Evolutionary conservation across 2,888 invertebrate genomes (phyloP), one percentile per base, ranked within the genome.

Genomic region (Cephus runcator): DNA sequence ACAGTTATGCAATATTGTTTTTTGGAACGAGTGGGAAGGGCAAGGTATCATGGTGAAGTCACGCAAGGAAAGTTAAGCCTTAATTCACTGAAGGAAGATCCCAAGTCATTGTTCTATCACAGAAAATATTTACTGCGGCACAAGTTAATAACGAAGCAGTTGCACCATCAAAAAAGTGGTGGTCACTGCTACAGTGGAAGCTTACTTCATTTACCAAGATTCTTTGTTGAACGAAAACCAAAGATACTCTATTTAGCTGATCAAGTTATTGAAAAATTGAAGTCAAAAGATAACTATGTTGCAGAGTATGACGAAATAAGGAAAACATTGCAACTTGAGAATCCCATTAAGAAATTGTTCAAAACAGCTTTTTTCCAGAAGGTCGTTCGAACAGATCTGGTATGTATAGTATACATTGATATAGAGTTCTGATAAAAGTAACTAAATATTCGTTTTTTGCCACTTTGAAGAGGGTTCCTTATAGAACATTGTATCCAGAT

Each of bases 11-110:
- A 94, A 79, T 97, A 95, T 87, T 94, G 95, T 84, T 92, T 96
- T 68, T 91, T 96, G 79, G 97, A 97, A 91, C 92, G 95, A 85
- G 94, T 97, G 68, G 97, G 95, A 1, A 93, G 96, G 80, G 92
- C 95, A 0, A 93, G 96, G 69, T 93, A 93, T 82, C 93, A 93
- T 83, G 96, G 97, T 0, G 95, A 96, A 91, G 92, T 94, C 9
- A 95, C 96, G 0, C 93, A 94, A 77, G 95, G 95, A 12, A 93
- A 93, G 79, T 92, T 92, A 80, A 94, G 95, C 12, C 87, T 95
- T 12, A 88, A 91, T 74, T 76, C 83, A 11, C 85, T 91, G 12
- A 92, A 92, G 74, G 93, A 94, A 83, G 95, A 95, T 89, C 89
- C 94, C 0, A 95, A 95, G 86, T 92, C 94, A 1, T 85, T 95